phyloP scores from a whole-genome alignment of 2,888 invertebrate genomes.

The Amblyjoppa proteus region DNA sequence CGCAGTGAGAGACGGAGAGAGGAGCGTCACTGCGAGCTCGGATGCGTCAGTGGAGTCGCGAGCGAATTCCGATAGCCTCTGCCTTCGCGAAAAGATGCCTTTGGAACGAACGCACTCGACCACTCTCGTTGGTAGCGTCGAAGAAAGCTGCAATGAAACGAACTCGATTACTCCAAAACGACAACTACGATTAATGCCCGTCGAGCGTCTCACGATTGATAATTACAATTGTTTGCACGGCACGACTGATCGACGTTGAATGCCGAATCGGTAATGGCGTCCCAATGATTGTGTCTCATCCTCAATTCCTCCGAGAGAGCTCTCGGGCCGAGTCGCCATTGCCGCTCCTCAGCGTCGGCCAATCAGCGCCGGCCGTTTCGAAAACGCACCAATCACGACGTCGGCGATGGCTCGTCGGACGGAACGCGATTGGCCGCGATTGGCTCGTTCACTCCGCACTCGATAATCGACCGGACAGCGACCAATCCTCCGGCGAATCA shows the following conservation, averaged over 20 bases:
- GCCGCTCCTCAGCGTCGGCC: neutral
- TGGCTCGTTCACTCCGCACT: neutral
- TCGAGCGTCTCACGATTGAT: neutral
- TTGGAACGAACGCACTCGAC: neutral
- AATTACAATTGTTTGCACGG: slow-evolving; percentile 3
- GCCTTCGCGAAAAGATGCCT: neutral
- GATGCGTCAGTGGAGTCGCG: neutral
- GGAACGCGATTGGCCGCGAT: neutral
- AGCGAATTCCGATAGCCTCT: neutral
- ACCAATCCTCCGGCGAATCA: neutral
- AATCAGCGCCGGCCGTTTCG: neutral
- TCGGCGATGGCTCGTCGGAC: neutral
- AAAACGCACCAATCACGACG: neutral
- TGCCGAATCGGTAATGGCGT: slow-evolving; percentile 51
- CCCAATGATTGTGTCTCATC: slow-evolving; percentile 13
- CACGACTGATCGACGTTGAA: slow-evolving; percentile 27
- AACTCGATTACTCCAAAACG: neutral
- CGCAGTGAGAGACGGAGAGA: too few species aligned
- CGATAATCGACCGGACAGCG: neutral
- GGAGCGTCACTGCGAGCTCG: neutral
- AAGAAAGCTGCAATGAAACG: neutral
- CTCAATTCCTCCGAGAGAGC: slow-evolving; percentile 3
- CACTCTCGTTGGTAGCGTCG: neutral
- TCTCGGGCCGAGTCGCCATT: neutral
- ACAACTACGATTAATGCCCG: neutral